Evolutionary conservation across 2,113 vertebrate genomes (phyloP).

Genomic region (Tragelaphus scriptus): DNA sequence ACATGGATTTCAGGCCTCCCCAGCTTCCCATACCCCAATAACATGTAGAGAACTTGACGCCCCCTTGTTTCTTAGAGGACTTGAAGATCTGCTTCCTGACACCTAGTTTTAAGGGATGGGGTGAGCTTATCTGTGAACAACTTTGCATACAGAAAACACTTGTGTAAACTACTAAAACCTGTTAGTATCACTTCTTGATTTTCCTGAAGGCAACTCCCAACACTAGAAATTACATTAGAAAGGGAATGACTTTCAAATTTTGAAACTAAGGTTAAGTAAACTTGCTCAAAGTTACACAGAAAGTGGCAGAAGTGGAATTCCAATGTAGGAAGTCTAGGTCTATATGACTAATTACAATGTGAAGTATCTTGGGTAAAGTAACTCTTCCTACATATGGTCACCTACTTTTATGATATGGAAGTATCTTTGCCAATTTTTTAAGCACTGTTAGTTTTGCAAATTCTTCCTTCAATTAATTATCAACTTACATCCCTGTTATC

Average conservation of each 20-base stretch:
- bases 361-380: background rate
- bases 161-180: background rate
- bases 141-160: background rate
- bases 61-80: background rate
- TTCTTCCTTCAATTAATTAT: background rate
- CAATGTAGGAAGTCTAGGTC: background rate
- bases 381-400: background rate
- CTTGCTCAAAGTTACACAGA: background rate
- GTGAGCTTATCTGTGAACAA: background rate
- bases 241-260: background rate
- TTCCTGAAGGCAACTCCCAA: background rate
- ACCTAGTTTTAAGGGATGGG: background rate
- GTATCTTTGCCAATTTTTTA: background rate
- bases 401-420: background rate
- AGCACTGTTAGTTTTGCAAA: background rate
- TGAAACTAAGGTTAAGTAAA: background rate
- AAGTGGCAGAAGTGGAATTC: background rate
- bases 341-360: background rate
- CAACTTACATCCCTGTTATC: background rate
- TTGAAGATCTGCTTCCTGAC: background rate
- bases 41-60: background rate
- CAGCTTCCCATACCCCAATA: background rate
- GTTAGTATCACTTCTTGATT: background rate
- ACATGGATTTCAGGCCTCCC: background rate
- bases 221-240: background rate